Evolutionary conservation across 2,888 invertebrate species (phyloP).

Genomic region (Tyria jacobaeae): DNA sequence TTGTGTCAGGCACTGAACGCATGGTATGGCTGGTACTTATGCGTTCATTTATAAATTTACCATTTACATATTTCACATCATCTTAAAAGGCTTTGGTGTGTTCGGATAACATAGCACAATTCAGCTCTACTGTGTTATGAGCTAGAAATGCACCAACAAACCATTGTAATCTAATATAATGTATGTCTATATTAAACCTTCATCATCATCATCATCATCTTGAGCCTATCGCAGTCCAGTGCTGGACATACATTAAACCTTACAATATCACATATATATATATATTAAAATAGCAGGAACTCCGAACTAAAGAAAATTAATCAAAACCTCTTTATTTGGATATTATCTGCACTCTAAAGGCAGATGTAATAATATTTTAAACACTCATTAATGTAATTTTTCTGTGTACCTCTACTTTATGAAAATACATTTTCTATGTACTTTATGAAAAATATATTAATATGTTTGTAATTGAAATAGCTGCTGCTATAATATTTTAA

Average conservation of each 20-base stretch:
- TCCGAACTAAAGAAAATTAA: constrained; percentile 6
- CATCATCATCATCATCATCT: too few species aligned
- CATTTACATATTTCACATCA: constrained; percentile 7
- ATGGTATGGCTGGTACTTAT: constrained; percentile 49
- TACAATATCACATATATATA: constrained; percentile 17
- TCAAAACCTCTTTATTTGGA: constrained; percentile 11
- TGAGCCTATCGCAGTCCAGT: too few species aligned
- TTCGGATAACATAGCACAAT: constrained; percentile 21
- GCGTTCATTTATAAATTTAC: constrained; percentile 23
- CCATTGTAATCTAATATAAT: constrained; percentile 8
- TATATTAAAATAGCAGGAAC: constrained; percentile 13
- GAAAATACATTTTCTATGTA: too few species aligned
- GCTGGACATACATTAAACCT: too few species aligned
- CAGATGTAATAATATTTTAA: background rate
- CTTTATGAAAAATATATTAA: too few species aligned
- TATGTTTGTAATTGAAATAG: constrained; percentile 2
- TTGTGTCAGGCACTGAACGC: constrained; percentile 20
- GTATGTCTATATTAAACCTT: constrained; percentile 16
- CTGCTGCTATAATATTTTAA: constrained; percentile 35
- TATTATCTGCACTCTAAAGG: constrained; percentile 7
- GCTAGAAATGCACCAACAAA: constrained; percentile 15
- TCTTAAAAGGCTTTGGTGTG: constrained; percentile 35
- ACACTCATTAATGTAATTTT: background rate
- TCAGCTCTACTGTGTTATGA: background rate
- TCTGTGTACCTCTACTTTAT: constrained; percentile 1